Conservation (phyloP, 2,113 vertebrate genomes). For the Ctenomys sociabilis region DNA sequence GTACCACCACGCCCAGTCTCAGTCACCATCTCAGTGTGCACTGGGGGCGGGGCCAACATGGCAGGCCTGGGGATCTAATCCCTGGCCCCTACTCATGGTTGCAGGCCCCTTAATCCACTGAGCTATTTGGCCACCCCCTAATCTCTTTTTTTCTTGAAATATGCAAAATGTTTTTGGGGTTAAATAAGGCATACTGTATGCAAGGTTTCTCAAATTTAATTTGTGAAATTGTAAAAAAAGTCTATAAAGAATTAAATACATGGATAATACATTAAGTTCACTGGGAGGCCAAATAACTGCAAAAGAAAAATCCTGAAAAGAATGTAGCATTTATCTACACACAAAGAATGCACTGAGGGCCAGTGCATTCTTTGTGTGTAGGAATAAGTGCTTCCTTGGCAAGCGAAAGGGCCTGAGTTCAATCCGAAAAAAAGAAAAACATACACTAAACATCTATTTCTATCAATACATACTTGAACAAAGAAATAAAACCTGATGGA, state of each 20-base stretch:
- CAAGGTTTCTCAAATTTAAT: slow-evolving; percentile 81
- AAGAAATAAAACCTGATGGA: background rate
- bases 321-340: slow-evolving; percentile 80
- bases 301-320: slow-evolving; percentile 74
- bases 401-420: no score
- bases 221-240: slow-evolving; percentile 70
- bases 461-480: slow-evolving; percentile 76
- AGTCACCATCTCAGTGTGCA: no score
- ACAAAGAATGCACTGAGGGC: slow-evolving; percentile 77
- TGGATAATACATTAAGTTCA: slow-evolving; percentile 69
- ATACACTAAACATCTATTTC: slow-evolving; percentile 80
- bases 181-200: slow-evolving; percentile 79
- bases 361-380: no score
- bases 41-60: no score
- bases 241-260: slow-evolving; percentile 76
- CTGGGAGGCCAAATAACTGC: slow-evolving; percentile 76
- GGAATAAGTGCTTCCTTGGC: no score
- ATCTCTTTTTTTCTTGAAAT: slow-evolving; percentile 77
- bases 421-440: no score
- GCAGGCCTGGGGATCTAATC: no score
- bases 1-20: no score
- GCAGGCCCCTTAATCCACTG: no score
- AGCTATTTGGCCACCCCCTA: no score
- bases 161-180: slow-evolving; percentile 72
- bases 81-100: no score